Evolutionary conservation across 2,113 vertebrate genomes (phyloP).

Genomic region (Chloropsis cyanopogon): DNA sequence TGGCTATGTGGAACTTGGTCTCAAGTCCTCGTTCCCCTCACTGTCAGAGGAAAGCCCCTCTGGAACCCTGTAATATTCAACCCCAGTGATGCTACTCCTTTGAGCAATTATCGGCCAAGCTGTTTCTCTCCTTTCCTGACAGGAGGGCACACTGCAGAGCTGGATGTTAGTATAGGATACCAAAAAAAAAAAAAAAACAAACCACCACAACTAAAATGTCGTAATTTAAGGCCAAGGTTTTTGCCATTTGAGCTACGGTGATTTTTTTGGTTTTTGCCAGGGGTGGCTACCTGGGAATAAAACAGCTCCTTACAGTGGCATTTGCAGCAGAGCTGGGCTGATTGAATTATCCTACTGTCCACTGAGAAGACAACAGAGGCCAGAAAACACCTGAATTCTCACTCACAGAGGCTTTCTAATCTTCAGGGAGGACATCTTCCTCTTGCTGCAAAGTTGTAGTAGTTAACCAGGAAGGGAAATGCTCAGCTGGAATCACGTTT

Average conservation of each 20-base stretch:
- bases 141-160: not conserved
- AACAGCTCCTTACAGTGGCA: not conserved
- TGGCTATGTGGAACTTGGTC: not conserved
- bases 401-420: not conserved
- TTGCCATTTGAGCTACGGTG: not conserved
- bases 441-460: not conserved
- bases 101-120: not conserved
- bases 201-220: rapidly evolving
- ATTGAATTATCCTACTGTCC: not conserved
- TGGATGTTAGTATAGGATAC: not conserved
- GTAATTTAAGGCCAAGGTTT: not conserved
- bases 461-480: not conserved
- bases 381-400: not conserved
- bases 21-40: not conserved
- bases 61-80: not conserved
- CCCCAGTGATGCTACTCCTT: not conserved
- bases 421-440: not conserved
- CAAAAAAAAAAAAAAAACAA: not conserved
- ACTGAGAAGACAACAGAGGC: not conserved
- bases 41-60: not conserved
- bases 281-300: not conserved
- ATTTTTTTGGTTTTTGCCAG: not conserved
- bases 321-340: not conserved
- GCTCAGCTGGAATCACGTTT: not conserved
- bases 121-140: not conserved